phyloP scores from a whole-genome alignment of 64 coral and sea anemone genomes.

The Cladopsammia gracilis region DNA sequence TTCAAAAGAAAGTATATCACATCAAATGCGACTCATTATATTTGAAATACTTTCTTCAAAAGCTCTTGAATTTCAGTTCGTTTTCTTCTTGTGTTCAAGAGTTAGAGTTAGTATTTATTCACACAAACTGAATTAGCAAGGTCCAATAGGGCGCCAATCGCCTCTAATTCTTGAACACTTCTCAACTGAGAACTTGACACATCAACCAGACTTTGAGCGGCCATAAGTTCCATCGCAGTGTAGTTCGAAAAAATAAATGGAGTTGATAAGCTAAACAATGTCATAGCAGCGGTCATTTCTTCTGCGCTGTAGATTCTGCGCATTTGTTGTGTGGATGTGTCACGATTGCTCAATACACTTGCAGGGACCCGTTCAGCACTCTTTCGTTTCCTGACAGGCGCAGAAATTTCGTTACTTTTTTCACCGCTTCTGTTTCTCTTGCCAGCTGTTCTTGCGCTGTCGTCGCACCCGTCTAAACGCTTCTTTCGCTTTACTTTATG shows the following conservation, averaged over 20 bases:
- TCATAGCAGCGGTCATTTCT: neutral
- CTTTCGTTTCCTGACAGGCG: neutral
- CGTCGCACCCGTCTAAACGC: neutral
- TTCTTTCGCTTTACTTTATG: neutral
- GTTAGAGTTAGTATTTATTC: too few species aligned
- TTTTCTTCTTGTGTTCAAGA: too few species aligned
- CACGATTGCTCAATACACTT: neutral
- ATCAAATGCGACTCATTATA: too few species aligned
- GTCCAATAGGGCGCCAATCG: neutral
- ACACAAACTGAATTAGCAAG: neutral
- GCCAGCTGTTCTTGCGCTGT: neutral
- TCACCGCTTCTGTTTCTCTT: slow-evolving; percentile 9
- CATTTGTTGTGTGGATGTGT: neutral
- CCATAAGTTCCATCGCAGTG: neutral
- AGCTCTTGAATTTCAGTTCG: too few species aligned
- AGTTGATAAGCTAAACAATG: neutral
- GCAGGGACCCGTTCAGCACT: neutral
- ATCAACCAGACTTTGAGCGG: neutral
- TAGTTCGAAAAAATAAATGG: neutral
- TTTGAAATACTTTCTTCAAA: too few species aligned
- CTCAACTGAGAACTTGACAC: neutral
- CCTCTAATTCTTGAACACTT: neutral
- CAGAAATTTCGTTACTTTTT: neutral
- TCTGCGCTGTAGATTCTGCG: neutral
- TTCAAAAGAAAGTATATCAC: too few species aligned